Evolutionary conservation across 2,888 invertebrate species (phyloP).

Genomic region (Trachelus tabidus): DNA sequence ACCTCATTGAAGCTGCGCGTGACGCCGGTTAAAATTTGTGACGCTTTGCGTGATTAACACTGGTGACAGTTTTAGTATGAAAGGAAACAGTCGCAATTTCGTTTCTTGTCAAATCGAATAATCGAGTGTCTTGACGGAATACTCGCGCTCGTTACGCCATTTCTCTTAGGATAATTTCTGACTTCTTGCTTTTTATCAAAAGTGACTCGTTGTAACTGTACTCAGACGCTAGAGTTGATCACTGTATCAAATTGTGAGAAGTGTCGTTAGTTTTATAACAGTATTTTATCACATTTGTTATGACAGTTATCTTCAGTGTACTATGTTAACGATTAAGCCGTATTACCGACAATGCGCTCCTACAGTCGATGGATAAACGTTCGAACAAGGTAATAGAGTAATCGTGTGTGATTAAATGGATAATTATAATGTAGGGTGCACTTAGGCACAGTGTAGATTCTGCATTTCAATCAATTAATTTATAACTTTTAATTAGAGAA

Average conservation of each 20-base stretch:
- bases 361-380: slow-evolving; percentile 2
- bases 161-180: background rate
- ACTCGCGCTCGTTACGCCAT: background rate
- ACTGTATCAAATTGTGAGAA: background rate
- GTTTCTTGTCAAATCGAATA: background rate
- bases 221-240: background rate
- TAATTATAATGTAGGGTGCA: background rate
- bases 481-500: background rate
- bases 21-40: background rate
- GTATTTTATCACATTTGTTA: background rate
- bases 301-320: background rate
- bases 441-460: background rate
- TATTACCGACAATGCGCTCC: background rate
- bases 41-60: background rate
- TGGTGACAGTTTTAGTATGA: background rate
- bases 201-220: background rate
- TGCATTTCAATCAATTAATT: background rate
- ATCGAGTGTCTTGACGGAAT: background rate
- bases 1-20: background rate
- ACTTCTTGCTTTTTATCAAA: background rate
- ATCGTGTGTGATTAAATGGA: background rate
- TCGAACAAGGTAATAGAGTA: background rate
- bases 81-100: background rate
- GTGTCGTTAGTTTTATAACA: background rate
- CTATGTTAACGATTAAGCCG: background rate